Conservation (phyloP, 1,140 invertebrate species). For the Aethina tumida region DNA sequence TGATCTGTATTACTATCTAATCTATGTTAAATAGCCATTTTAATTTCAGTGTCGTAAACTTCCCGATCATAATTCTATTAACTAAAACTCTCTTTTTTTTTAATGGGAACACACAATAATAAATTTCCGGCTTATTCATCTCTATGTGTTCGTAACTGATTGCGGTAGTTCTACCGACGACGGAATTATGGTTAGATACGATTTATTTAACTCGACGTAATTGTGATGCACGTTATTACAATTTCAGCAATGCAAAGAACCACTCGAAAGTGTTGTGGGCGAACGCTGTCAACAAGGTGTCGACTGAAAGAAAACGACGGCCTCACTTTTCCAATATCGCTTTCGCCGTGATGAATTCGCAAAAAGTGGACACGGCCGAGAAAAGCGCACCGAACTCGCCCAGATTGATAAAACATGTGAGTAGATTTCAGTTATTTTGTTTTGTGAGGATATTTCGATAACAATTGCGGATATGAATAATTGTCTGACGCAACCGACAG, state of each 20-base stretch:
- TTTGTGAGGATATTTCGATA: not conserved
- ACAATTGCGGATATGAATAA: not conserved
- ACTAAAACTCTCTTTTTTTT: not conserved
- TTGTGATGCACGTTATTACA: too few relatives aligned
- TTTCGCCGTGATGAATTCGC: constrained; percentile 16
- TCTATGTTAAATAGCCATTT: too few relatives aligned
- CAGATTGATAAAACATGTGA: constrained; percentile 17
- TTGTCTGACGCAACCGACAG: constrained; percentile 6
- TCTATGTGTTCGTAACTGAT: not conserved
- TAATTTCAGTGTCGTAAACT: too few relatives aligned
- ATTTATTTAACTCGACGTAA: too few relatives aligned
- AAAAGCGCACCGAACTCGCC: constrained; percentile 16
- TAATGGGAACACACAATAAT: not conserved
- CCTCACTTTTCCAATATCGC: constrained; percentile 22
- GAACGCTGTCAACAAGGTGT: constrained; percentile 25
- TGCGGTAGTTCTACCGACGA: not conserved
- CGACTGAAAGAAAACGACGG: constrained; percentile 18
- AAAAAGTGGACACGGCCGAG: constrained; percentile 15
- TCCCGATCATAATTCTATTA: too few relatives aligned
- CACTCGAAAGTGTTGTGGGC: constrained; percentile 25
- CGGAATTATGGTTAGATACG: not conserved
- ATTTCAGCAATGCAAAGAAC: too few relatives aligned
- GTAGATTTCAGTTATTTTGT: not conserved
- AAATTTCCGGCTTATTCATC: not conserved
- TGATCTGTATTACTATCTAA: too few relatives aligned